Evolutionary conservation across 2,888 invertebrate species (phyloP), one percentile per base, ranked within the genome.

Genomic region (Lordiphosa fenestrarum): DNA sequence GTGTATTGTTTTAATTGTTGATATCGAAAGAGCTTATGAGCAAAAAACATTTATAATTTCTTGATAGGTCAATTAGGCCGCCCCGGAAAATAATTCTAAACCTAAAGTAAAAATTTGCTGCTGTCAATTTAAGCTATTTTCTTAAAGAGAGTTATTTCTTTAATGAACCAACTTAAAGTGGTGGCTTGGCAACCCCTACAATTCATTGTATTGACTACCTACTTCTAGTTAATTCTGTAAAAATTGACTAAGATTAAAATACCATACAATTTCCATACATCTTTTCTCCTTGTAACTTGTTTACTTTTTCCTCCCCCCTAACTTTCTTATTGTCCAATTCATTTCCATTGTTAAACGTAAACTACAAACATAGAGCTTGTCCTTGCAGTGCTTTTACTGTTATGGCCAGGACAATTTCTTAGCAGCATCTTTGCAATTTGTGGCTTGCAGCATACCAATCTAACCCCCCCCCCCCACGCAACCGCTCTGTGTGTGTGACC

Each of bases 1-100:
- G 63, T 47, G 52, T 68, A 63, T 57, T 61, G 56, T 71, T 84
- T 66, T 82, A 78, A 78, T 84, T 82, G 72, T 69, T 73, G 71
- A 67, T 67, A 81, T 59, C 50, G 55, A 69, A 81, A 56, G 60
- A 57, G 71, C 68, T 67, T 73, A 75, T 62, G n/a, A n/a, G n/a
- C n/a, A n/a, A n/a, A n/a, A n/a, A n/a, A n/a, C n/a, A n/a, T n/a
- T n/a, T n/a, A n/a, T 6, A 25, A 6, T 25, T 25, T 25, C 6
- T 6, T 25, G 25, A 25, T 6, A 25, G 6, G 25, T 25, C 6
- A 25, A 25, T 25, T 15, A 15, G 15, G 15, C 15, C 15, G 15
- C 15, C 2, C 15, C 15, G 15, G 25, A 25, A 1, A 23, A 23
- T 5, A 23, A 23, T 1, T 1, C 6, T 0, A 21, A 21, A 21